A percentile compares a stretch with the other conserved stretches of the same genome.
phyloP scores from a whole-genome alignment of 2,113 vertebrate species.

The Thunnus thynnus region DNA sequence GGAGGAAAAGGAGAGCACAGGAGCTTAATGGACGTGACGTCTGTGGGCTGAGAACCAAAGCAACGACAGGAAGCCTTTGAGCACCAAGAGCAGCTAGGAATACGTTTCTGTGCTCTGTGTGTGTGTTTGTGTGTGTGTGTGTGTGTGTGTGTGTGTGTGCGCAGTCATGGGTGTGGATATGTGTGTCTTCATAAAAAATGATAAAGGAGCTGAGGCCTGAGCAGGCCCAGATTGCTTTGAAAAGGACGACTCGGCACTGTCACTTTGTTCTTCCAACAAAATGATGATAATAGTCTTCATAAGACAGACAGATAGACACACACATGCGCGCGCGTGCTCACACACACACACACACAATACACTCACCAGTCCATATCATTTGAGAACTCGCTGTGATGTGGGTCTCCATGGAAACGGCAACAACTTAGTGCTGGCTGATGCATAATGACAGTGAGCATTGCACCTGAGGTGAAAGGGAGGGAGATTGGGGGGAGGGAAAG shows the following conservation, averaged over 20 bases:
- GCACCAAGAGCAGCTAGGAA: constrained; percentile 1
- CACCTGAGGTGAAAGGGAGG: constrained; percentile 46
- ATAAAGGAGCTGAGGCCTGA: constrained; percentile 39
- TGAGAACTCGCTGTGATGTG: constrained; percentile 52
- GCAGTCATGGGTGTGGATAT: neutral
- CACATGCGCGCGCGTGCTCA: constrained; percentile 12
- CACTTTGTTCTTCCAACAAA: constrained; percentile 57
- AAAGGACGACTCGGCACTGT: constrained; percentile 15
- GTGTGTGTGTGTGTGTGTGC: neutral
- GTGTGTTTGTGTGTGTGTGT: neutral
- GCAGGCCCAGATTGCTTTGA: constrained; percentile 36
- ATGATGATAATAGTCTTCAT: constrained; percentile 41
- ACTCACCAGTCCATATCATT: constrained; percentile 31
- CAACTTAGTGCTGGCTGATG: constrained; percentile 53
- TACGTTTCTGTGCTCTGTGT: neutral
- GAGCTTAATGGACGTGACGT: constrained; percentile 39
- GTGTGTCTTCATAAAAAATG: constrained; percentile 29
- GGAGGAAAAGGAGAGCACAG: constrained; percentile 5
- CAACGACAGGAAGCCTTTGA: constrained; percentile 58
- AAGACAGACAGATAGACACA: neutral
- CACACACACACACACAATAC: neutral
- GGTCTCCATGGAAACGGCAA: constrained; percentile 72
- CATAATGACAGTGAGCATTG: constrained; percentile 52
- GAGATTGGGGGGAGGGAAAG: neutral
- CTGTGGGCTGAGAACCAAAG: constrained; percentile 61